These are phyloP conservation scores for Platysternon megacephalum DNA, from an alignment of 2,113 vertebrate species.

Conservation along the genomic window DNA sequence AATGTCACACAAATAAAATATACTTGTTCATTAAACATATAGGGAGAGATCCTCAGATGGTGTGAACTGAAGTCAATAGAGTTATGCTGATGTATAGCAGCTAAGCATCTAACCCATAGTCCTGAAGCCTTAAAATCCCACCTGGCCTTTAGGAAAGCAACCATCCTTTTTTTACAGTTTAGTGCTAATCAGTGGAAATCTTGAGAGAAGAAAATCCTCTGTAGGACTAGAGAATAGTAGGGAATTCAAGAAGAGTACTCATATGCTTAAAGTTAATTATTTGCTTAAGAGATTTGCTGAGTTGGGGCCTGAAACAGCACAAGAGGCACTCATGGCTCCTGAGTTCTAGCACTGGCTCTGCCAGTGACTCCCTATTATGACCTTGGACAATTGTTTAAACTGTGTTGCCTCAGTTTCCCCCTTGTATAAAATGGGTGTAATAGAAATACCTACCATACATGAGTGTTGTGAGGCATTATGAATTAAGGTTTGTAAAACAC, in stretches of 20 bases:
- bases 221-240: not conserved
- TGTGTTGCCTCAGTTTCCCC: not conserved
- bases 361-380: not conserved
- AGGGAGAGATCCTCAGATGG: slow-evolving; percentile 11
- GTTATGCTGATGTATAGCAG: not conserved
- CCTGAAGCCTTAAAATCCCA: not conserved
- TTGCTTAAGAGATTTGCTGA: not conserved
- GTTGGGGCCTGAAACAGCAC: not conserved
- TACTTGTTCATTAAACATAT: slow-evolving; percentile 49
- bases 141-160: not conserved
- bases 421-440: not conserved
- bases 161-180: not conserved
- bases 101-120: not conserved
- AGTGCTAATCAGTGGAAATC: not conserved
- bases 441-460: not conserved
- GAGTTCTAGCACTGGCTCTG: not conserved
- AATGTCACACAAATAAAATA: slow-evolving; percentile 66
- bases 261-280: not conserved
- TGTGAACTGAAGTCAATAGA: not conserved
- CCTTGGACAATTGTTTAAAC: not conserved
- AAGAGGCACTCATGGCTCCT: not conserved
- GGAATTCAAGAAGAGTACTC: not conserved
- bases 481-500: not conserved
- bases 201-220: not conserved
- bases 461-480: not conserved